Evolutionary conservation across 2,888 invertebrate species (phyloP).

Genomic region (Campoletis raptor): DNA sequence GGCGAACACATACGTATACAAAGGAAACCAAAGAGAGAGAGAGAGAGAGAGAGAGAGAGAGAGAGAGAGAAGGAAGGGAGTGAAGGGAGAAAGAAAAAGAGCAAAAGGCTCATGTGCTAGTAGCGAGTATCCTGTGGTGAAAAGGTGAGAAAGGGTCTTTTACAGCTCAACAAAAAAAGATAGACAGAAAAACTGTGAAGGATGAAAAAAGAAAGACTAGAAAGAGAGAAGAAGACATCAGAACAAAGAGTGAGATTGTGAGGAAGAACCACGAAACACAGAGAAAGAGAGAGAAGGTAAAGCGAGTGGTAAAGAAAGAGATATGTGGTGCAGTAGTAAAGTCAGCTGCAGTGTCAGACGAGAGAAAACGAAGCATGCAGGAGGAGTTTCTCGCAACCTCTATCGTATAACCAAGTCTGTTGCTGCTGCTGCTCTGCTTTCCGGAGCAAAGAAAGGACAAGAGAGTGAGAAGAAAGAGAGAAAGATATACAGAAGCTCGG

Average conservation of each 20-base stretch:
- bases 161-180: slow-evolving; percentile 19
- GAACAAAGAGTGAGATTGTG: background rate
- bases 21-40: background rate
- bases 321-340: slow-evolving; percentile 76
- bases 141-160: slow-evolving; percentile 35
- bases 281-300: slow-evolving; percentile 32
- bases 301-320: slow-evolving; percentile 25
- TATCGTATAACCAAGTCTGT: slow-evolving; percentile 64
- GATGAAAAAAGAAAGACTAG: background rate
- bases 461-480: slow-evolving; percentile 43
- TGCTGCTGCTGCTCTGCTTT: slow-evolving; percentile 50
- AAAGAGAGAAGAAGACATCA: background rate
- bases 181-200: slow-evolving; percentile 28
- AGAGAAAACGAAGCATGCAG: slow-evolving; percentile 61
- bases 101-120: background rate
- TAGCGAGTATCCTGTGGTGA: slow-evolving; percentile 42
- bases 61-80: background rate
- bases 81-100: slow-evolving; percentile 8
- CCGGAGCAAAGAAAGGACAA: slow-evolving; percentile 41
- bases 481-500: slow-evolving; percentile 24
- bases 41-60: background rate
- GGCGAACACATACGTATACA: background rate
- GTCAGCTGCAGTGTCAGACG: slow-evolving; percentile 77
- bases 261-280: background rate
- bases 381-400: slow-evolving; percentile 71